These are phyloP conservation scores for Euphydryas editha DNA, from an alignment of 2,888 invertebrate genomes.

Conservation along the genomic window DNA sequence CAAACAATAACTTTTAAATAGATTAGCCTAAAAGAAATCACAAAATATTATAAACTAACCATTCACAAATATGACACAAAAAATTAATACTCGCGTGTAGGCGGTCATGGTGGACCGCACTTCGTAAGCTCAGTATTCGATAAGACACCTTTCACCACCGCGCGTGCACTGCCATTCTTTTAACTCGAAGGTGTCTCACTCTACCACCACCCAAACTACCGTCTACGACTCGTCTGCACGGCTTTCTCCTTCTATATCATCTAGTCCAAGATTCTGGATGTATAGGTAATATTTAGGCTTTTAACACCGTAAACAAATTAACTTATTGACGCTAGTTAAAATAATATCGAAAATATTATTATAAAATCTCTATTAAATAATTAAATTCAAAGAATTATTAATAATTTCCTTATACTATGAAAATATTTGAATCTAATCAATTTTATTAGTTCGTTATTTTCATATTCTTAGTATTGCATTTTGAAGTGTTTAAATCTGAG, in stretches of 20 bases:
- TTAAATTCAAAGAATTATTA: no score
- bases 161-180: constrained; percentile 68
- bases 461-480: no score
- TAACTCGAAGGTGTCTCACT: constrained; percentile 40
- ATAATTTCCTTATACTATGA: no score
- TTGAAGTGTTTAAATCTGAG: no score
- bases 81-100: constrained; percentile 67
- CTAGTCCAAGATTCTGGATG: background rate
- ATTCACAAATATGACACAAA: constrained; percentile 72
- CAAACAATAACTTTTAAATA: constrained; percentile 16
- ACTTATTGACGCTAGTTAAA: no score
- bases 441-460: no score
- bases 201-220: constrained; percentile 52
- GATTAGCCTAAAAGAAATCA: constrained; percentile 27
- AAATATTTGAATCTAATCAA: no score
- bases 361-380: no score
- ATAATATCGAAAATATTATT: no score
- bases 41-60: constrained; percentile 63
- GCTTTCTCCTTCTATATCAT: constrained; percentile 73
- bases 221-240: constrained; percentile 63
- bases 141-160: constrained; percentile 80
- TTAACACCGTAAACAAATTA: no score
- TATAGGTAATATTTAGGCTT: background rate
- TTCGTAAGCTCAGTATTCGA: constrained; percentile 59
- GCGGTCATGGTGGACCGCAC: constrained; percentile 65